A percentile compares a stretch with the other conserved stretches of the same genome.
Conservation (phyloP, 2,113 vertebrate species). For the Oreocharis arfaki region DNA sequence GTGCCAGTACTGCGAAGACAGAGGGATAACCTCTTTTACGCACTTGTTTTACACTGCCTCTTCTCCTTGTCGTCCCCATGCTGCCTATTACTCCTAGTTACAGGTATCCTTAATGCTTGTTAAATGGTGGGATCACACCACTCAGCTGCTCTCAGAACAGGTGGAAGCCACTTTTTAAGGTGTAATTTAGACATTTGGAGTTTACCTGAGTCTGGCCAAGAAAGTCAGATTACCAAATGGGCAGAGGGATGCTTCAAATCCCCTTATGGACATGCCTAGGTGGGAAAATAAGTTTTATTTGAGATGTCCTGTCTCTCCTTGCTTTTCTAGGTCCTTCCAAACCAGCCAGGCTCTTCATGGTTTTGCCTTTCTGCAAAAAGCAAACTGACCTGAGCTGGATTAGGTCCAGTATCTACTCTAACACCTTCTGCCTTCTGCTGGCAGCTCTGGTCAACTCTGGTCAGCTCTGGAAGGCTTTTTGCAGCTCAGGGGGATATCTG, state of each 20-base stretch:
- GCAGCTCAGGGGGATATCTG: not conserved
- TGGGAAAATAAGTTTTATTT: not conserved
- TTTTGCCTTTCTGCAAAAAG: not conserved
- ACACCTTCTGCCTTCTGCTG: not conserved
- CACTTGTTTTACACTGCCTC: not conserved
- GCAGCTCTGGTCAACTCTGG: slow-evolving; percentile 4
- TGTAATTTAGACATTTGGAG: not conserved
- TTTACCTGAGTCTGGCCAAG: not conserved
- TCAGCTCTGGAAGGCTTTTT: not conserved
- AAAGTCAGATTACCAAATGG: fast-evolving
- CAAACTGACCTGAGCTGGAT: not conserved
- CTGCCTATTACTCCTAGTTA: not conserved
- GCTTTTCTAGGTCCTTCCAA: not conserved
- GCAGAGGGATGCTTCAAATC: not conserved
- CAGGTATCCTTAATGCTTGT: not conserved
- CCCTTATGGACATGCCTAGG: not conserved
- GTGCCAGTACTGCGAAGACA: not conserved
- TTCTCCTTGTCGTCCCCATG: not conserved
- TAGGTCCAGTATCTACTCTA: not conserved
- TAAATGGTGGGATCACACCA: not conserved
- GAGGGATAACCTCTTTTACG: not conserved
- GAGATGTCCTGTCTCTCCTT: not conserved
- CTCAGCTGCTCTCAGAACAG: not conserved
- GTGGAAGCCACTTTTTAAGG: not conserved
- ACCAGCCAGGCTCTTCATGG: not conserved